Percentiles rank a stretch among this genome's conserved stretches.
These are phyloP conservation scores for Suncus etruscus DNA, from an alignment of 2,113 vertebrate genomes.

Conservation along the genomic window DNA sequence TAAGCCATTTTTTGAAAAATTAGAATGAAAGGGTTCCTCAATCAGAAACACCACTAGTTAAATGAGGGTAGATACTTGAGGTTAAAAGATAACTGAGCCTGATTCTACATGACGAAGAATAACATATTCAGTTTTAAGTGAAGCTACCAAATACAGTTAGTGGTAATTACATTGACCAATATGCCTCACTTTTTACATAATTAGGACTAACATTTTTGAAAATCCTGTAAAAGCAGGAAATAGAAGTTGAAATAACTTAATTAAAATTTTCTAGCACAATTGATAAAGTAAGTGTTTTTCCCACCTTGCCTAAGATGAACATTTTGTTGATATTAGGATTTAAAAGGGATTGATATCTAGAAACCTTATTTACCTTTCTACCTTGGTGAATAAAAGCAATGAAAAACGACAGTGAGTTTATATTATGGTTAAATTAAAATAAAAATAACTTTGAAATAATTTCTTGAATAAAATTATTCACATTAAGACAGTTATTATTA, in stretches of 20 bases:
- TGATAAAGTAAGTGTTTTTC: not conserved
- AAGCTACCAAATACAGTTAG: not conserved
- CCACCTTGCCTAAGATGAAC: not conserved
- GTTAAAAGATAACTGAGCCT: not conserved
- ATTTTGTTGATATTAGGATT: not conserved
- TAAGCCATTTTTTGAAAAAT: not conserved
- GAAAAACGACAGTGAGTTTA: not conserved
- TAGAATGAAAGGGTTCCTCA: not conserved
- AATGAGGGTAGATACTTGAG: not conserved
- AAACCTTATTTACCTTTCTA: not conserved
- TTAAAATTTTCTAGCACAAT: not conserved
- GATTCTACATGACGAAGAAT: not conserved
- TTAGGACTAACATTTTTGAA: not conserved
- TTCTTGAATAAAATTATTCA: not conserved
- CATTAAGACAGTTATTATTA: not conserved
- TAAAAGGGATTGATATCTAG: not conserved
- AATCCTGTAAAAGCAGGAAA: not conserved
- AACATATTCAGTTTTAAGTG: not conserved
- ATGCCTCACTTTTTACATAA: not conserved
- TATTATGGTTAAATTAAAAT: not conserved
- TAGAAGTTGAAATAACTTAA: not conserved
- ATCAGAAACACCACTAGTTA: not conserved
- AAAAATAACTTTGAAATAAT: not conserved
- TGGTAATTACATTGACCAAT: not conserved
- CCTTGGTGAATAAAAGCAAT: constrained; percentile 4